Base-by-base conservation (phyloP, 2,113 vertebrate genomes). In the Notarius lentiginosus region DNA sequence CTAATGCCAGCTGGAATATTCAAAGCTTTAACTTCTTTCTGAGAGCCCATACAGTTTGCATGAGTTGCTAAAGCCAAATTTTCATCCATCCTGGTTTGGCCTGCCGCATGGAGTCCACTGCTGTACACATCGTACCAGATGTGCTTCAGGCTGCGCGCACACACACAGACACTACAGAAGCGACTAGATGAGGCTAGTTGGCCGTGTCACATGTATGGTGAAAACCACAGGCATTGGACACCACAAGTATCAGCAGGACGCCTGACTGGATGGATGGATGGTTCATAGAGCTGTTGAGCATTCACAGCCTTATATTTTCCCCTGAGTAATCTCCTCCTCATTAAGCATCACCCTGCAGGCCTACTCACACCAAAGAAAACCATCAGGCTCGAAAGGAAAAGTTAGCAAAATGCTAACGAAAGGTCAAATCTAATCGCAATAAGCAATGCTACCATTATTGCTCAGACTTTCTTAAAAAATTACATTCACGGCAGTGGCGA, bases 221-320 rank as follows among this genome's bases (percentile, higher is more conserved):
- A 93, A 94, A 94, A 92, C 92, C 92, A 80, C 92, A 93, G 90
- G 89, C 90, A 91, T 87, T 93, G 92, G 92, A 94, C 91, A 91
- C 89, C 91, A 85, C 76, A 87, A 84, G 93, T 92, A 92, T 91
- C 93, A 92, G 90, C 79, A 61, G 87, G 84, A 90, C 89, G 90
- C 90, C 92, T 76, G 88, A 89, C 88, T 84, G 18, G 14, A 89
- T 89, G 61, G 89, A 87, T 79, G 84, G 87, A 85, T 88, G 87
- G 82, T 49, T 61, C 84, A 56, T 84, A 87, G 61, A 91, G 91
- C 85, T 91, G 88, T 87, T 87, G 83, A 83, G 55, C 88, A 47
- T 89, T 79, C 83, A 83, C 63, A 47, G 83, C 68, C 65, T 82
- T 63, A 55, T 47, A 68, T 27, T 79, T 41, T 65, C 9, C 51